Evolutionary conservation across 1,140 invertebrate species (phyloP).

Genomic region (Aphelenchoides besseyi): DNA sequence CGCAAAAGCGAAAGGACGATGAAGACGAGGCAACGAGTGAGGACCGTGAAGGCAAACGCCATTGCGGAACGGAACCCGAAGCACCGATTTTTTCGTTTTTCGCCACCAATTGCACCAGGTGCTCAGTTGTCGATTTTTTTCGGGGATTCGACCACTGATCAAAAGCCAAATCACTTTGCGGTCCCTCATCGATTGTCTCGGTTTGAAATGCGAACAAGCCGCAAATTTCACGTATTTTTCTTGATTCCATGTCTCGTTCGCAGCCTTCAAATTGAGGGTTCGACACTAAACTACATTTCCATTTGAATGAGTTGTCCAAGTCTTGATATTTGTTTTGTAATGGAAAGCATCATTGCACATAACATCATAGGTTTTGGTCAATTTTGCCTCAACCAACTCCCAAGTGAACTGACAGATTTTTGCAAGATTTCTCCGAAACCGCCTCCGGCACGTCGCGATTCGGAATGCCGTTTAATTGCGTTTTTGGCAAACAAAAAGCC

Average conservation of each 20-base stretch:
- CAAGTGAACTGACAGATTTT: neutral
- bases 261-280: neutral
- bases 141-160: neutral
- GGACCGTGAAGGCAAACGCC: neutral
- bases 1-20: neutral
- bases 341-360: too few relatives aligned
- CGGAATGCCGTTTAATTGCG: neutral
- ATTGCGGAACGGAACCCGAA: neutral
- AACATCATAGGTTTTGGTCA: too few relatives aligned
- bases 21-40: neutral
- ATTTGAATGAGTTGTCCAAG: neutral
- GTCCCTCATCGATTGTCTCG: too few relatives aligned
- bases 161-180: neutral
- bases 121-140: neutral
- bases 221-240: too few relatives aligned
- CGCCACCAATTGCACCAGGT: neutral
- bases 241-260: too few relatives aligned
- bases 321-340: neutral
- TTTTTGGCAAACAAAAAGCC: neutral
- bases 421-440: neutral
- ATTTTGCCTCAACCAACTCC: too few relatives aligned
- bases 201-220: too few relatives aligned
- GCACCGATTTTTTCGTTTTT: constrained; percentile 4
- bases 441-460: neutral
- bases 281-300: neutral